These are phyloP conservation scores for Eira barbara DNA, from an alignment of 2,113 vertebrate species.

Conservation along the genomic window DNA sequence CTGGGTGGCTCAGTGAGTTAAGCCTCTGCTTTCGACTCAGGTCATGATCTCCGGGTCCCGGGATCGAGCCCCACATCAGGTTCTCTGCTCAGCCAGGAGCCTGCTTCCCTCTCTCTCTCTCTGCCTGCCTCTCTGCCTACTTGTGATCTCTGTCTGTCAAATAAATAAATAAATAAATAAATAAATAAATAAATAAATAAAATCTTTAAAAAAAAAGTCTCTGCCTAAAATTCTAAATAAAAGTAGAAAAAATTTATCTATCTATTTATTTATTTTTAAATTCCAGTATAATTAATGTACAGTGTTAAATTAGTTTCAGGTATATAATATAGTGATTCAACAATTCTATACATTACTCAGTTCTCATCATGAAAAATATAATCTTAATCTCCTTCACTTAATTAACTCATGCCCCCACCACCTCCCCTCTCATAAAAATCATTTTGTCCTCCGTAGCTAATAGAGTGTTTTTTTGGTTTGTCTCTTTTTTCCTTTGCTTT, in stretches of 20 bases:
- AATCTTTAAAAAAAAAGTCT: no score
- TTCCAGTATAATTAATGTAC: background rate
- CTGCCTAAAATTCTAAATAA: no score
- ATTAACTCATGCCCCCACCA: background rate
- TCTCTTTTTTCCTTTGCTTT: background rate
- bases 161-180: no score
- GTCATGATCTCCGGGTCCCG: no score
- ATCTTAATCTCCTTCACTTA: background rate
- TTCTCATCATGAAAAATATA: background rate
- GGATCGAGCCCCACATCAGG: no score
- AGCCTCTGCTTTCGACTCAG: no score
- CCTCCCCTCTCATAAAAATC: background rate
- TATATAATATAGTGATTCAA: background rate
- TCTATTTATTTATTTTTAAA: background rate
- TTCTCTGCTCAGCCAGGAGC: no score
- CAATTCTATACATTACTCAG: background rate
- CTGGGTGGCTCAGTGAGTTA: no score
- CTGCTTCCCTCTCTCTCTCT: no score
- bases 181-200: no score
- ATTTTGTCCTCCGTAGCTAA: background rate
- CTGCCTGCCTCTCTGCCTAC: no score
- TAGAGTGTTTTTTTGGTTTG: background rate
- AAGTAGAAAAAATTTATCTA: background rate
- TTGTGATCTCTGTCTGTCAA: no score
- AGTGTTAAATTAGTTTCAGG: background rate